phyloP scores from a whole-genome alignment of 2,797 vertebrate genomes.

The Xenopus petersii region DNA sequence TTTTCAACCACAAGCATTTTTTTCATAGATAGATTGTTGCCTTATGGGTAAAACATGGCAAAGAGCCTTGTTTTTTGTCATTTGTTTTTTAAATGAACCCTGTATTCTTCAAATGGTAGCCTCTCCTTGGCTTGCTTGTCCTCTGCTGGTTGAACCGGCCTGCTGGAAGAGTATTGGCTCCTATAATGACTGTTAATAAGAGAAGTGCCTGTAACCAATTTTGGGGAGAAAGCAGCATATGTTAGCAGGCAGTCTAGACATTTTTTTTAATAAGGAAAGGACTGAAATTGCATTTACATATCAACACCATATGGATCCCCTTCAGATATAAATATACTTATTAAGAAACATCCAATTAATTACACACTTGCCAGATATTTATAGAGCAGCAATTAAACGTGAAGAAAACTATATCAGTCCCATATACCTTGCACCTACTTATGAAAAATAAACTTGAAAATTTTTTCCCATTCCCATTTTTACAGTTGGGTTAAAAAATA shows the following conservation, averaged over 20 bases:
- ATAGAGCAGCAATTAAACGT: background rate
- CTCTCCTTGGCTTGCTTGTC: conserved; percentile 13
- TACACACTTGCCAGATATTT: conserved; percentile 12
- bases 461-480: no score
- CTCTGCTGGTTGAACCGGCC: conserved; percentile 13
- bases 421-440: no score
- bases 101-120: background rate
- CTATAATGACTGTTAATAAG: conserved; percentile 42
- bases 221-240: conserved; percentile 27
- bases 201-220: conserved; percentile 41
- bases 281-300: conserved; percentile 33
- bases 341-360: conserved; percentile 3
- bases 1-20: no score
- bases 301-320: conserved; percentile 38
- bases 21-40: no score
- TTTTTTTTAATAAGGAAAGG: conserved; percentile 27
- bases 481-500: no score
- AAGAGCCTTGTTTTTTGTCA: no score
- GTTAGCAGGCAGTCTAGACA: conserved; percentile 38
- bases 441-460: no score
- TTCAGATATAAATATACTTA: conserved; percentile 13
- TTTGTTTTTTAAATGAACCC: no score
- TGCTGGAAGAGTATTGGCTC: conserved; percentile 24
- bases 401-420: no score
- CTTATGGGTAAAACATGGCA: no score